Conservation (phyloP, 2,888 invertebrate species). For the Brassicogethes aeneus region DNA sequence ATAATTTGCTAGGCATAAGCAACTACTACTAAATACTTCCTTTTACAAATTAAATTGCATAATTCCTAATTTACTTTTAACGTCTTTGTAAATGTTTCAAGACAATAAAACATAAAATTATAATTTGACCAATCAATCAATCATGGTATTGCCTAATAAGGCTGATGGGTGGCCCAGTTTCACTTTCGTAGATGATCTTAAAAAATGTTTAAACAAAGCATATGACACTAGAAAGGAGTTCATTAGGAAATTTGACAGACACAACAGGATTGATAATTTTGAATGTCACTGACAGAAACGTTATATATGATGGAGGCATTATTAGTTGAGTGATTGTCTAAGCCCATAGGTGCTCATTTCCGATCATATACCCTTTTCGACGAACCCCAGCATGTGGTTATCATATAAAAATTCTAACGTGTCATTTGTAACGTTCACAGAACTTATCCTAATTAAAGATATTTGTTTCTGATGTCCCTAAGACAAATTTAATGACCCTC, state of each 20-base stretch:
- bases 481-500: not conserved
- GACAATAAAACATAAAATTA: no score
- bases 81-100: no score
- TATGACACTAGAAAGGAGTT: no score
- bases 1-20: not conserved
- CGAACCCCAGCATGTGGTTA: not conserved
- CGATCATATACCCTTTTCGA: conserved; percentile 6
- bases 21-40: not conserved
- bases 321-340: conserved; percentile 23
- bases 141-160: no score
- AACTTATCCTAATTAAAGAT: not conserved
- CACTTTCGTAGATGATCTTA: no score
- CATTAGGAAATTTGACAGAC: no score
- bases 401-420: conserved; percentile 1
- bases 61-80: no score
- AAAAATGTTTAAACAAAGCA: no score
- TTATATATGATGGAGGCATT: conserved; percentile 21
- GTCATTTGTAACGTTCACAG: not conserved
- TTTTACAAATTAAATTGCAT: not conserved
- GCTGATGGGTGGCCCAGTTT: no score
- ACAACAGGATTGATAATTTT: not conserved
- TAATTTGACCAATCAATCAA: no score
- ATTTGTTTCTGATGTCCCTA: not conserved
- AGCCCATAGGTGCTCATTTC: conserved; percentile 17
- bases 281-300: not conserved